Percentiles rank a stretch among this genome's conserved stretches.
These are phyloP conservation scores for Bruchidius siliquastri DNA, from an alignment of 2,888 invertebrate genomes.

Conservation along the genomic window DNA sequence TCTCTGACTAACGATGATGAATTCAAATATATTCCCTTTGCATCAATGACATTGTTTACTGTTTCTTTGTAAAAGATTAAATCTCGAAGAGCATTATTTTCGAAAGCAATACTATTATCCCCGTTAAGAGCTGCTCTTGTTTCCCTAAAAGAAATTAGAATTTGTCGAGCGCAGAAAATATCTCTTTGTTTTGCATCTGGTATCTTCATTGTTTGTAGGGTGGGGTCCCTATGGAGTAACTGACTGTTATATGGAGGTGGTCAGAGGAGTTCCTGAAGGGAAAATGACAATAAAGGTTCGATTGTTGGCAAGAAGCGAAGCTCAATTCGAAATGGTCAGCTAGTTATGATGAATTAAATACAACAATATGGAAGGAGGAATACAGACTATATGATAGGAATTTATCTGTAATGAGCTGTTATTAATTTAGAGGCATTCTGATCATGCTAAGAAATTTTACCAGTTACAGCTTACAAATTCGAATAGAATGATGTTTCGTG, in stretches of 20 bases:
- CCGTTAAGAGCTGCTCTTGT: background rate
- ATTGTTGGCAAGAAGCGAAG: background rate
- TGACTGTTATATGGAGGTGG: background rate
- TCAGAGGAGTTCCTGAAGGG: background rate
- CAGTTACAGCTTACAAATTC: no score
- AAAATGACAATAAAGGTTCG: background rate
- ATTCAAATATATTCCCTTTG: background rate
- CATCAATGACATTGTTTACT: background rate
- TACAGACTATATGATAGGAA: no score
- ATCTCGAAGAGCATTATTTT: background rate
- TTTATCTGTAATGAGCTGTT: no score
- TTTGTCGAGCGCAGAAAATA: background rate
- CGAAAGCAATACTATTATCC: background rate
- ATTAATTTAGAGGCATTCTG: no score
- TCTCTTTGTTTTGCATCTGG: background rate
- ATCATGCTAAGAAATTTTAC: no score
- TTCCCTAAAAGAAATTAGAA: background rate
- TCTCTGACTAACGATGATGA: no score
- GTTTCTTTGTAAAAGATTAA: background rate
- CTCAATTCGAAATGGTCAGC: background rate
- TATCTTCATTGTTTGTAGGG: background rate
- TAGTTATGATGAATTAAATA: no score
- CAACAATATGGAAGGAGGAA: no score
- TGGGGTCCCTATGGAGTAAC: background rate
- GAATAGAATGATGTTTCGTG: no score